These are phyloP conservation scores for Trachurus trachurus DNA, from an alignment of 2,797 vertebrate genomes.

Conservation along the genomic window DNA sequence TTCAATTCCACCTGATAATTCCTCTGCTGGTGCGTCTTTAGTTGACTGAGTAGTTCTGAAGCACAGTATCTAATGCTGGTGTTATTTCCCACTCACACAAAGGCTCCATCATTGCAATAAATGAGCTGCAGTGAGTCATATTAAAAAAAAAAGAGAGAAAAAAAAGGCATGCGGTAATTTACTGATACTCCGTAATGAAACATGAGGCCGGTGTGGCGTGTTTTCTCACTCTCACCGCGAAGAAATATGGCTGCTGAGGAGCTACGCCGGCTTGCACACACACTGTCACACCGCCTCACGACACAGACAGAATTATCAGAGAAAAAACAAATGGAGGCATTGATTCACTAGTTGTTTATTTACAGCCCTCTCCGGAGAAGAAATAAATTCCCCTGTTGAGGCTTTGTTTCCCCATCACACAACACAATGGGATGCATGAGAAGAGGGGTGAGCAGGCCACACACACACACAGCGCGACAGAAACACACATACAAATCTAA, in stretches of 20 bases:
- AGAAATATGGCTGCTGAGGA: constrained; percentile 77
- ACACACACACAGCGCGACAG: constrained; percentile 33
- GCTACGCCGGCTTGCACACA: constrained; percentile 71
- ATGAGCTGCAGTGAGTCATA: constrained; percentile 69
- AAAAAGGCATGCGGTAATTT: constrained; percentile 68
- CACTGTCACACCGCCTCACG: constrained; percentile 67
- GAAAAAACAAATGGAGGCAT: constrained; percentile 82
- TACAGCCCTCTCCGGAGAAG: constrained; percentile 80
- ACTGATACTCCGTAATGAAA: constrained; percentile 79
- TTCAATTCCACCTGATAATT: constrained; percentile 50
- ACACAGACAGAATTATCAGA: constrained; percentile 81
- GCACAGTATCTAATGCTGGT: constrained; percentile 52
- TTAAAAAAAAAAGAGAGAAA: constrained; percentile 33
- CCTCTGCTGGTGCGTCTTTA: constrained; percentile 50
- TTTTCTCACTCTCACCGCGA: constrained; percentile 70
- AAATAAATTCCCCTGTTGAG: constrained; percentile 83
- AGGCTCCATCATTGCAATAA: constrained; percentile 70
- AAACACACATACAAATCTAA: constrained; percentile 12
- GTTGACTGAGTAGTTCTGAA: constrained; percentile 52
- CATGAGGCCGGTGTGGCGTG: constrained; percentile 73
- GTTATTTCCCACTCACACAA: constrained; percentile 69
- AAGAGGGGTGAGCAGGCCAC: constrained; percentile 74
- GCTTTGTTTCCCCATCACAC: constrained; percentile 83
- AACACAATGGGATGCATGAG: constrained; percentile 74
- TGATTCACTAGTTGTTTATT: constrained; percentile 87